Percentiles rank a stretch among this genome's conserved stretches.
Evolutionary conservation across 2,888 invertebrate genomes (phyloP).

Genomic region (Drepanosiphum platanoidis): DNA sequence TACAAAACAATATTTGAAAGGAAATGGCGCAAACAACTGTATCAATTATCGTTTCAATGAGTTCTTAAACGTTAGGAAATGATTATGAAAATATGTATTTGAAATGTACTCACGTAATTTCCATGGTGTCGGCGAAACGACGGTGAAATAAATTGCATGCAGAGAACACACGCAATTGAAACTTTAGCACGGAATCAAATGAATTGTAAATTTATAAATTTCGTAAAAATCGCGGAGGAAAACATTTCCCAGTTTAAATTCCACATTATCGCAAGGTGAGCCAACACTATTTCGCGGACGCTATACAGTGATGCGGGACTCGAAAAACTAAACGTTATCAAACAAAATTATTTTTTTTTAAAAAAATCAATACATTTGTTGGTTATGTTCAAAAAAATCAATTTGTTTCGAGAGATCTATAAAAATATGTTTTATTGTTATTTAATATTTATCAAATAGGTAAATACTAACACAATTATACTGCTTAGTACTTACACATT

Average conservation of each 20-base stretch:
- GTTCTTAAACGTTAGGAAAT: not conserved
- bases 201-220: constrained; percentile 44
- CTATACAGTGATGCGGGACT: constrained; percentile 54
- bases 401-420: not conserved
- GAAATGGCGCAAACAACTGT: constrained; percentile 59
- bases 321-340: constrained; percentile 19
- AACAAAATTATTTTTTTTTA: not conserved
- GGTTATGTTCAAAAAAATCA: constrained; percentile 45
- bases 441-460: too few relatives aligned
- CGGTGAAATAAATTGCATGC: not conserved
- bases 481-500: too few relatives aligned
- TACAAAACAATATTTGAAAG: constrained; percentile 12
- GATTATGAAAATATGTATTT: not conserved
- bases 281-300: constrained; percentile 33
- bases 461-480: too few relatives aligned
- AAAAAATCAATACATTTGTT: constrained; percentile 52
- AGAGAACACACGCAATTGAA: not conserved
- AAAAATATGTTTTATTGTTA: too few relatives aligned
- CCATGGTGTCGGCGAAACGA: not conserved
- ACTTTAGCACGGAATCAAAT: not conserved
- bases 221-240: constrained; percentile 62
- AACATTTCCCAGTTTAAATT: constrained; percentile 62
- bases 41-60: constrained; percentile 46
- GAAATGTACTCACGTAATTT: constrained; percentile 35
- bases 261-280: constrained; percentile 56